These are phyloP conservation scores for Drosophila pandora DNA, from an alignment of 1,140 invertebrate genomes.

Conservation along the genomic window DNA sequence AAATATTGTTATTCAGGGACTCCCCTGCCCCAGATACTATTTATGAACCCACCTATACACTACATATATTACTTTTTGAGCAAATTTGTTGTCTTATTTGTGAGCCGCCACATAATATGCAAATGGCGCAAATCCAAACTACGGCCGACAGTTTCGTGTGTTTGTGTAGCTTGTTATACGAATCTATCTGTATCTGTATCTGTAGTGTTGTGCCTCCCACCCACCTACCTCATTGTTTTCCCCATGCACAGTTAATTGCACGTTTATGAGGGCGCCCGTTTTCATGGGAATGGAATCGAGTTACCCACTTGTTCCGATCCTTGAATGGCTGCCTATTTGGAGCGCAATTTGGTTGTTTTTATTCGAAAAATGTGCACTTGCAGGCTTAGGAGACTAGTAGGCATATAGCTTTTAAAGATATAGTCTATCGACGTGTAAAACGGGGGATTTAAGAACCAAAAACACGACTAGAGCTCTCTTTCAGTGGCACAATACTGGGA, in stretches of 20 bases:
- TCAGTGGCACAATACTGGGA: constrained; percentile 67
- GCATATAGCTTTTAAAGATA: too few species aligned
- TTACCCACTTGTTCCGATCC: background rate
- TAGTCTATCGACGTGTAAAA: too few species aligned
- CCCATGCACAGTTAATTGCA: constrained; percentile 54
- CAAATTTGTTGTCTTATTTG: constrained; percentile 59
- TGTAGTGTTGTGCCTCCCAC: background rate
- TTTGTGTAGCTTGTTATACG: too few species aligned
- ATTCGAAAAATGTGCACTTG: too few species aligned
- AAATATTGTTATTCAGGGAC: too few species aligned
- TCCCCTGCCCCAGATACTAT: too few species aligned
- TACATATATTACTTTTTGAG: too few species aligned
- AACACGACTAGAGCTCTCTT: too few species aligned
- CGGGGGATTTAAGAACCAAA: background rate
- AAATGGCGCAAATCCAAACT: constrained; percentile 69
- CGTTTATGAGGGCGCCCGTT: constrained; percentile 18
- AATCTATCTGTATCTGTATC: too few species aligned
- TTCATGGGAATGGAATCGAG: constrained; percentile 6
- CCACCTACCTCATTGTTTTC: background rate
- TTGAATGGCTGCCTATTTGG: constrained; percentile 19
- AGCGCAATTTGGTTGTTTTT: background rate
- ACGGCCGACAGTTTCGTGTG: constrained; percentile 30
- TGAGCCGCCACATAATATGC: constrained; percentile 47
- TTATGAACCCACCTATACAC: too few species aligned
- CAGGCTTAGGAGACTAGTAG: too few species aligned